Percentiles rank a stretch among this genome's conserved stretches.
These are phyloP conservation scores for Aethina tumida DNA, from an alignment of 1,140 invertebrate species.

Conservation along the genomic window DNA sequence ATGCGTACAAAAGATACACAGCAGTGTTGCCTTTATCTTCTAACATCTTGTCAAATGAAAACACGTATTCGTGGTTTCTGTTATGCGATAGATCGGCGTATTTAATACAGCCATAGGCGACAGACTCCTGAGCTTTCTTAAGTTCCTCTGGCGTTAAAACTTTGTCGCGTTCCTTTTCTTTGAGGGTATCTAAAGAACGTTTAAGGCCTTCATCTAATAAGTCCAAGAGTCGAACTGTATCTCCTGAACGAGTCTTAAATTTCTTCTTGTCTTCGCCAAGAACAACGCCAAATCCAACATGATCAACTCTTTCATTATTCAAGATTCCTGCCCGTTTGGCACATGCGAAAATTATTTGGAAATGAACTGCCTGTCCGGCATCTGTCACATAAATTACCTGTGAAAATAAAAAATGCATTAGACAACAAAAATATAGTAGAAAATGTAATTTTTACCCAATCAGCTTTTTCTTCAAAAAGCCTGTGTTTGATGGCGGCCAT, in stretches of 20 bases:
- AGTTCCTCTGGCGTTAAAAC: constrained; percentile 78
- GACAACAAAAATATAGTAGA: too few relatives aligned
- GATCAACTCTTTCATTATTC: constrained; percentile 63
- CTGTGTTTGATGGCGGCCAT: constrained; percentile 86
- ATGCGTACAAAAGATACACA: constrained; percentile 92
- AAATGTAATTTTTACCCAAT: too few relatives aligned
- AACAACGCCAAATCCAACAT: constrained; percentile 94
- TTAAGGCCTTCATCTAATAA: constrained; percentile 92
- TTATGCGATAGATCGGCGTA: constrained; percentile 96
- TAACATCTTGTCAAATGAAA: constrained; percentile 99
- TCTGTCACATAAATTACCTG: constrained; percentile 97
- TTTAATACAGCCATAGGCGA: constrained; percentile 98
- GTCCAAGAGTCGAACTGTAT: constrained; percentile 83
- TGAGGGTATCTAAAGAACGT: constrained; percentile 73
- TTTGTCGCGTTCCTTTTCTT: constrained; percentile 85
- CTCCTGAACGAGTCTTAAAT: constrained; percentile 97
- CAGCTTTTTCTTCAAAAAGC: constrained; percentile 76
- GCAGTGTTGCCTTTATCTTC: constrained; percentile 99
- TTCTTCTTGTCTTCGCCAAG: constrained; percentile 98
- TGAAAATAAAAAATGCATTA: too few relatives aligned
- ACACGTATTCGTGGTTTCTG: constrained; percentile 90
- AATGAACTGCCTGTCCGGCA: constrained; percentile 84
- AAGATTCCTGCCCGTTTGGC: constrained; percentile 59
- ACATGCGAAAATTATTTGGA: constrained; percentile 64
- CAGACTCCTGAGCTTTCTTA: constrained; percentile 71